Conservation (phyloP, 2,113 vertebrate species). For the Pachycephala philippinensis region DNA sequence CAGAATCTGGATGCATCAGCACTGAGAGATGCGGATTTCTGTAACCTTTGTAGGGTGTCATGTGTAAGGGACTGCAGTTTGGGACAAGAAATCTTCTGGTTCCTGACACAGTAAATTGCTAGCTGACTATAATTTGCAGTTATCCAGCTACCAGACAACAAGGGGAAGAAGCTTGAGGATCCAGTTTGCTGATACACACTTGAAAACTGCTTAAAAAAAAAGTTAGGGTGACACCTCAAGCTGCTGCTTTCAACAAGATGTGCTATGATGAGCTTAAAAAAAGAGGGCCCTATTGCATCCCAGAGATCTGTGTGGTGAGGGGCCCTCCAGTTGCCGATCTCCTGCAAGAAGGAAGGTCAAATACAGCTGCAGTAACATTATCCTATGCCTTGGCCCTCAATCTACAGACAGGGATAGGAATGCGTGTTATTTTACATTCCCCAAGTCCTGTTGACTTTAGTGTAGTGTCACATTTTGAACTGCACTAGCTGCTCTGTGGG, state of each 20-base stretch:
- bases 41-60: not conserved
- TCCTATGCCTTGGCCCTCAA: not conserved
- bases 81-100: slow-evolving; percentile 20
- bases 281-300: slow-evolving; percentile 32
- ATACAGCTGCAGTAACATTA: slow-evolving; percentile 49
- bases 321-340: not conserved
- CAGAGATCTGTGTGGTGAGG: slow-evolving; percentile 2
- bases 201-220: slow-evolving; percentile 26
- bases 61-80: not conserved
- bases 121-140: not conserved
- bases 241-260: slow-evolving; percentile 26
- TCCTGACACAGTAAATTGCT: not conserved
- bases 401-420: not conserved
- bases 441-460: not conserved
- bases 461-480: not conserved
- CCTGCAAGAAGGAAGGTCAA: slow-evolving; percentile 37
- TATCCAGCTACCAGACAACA: not conserved
- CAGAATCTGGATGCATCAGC: slow-evolving; percentile 33
- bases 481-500: not conserved
- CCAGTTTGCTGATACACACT: slow-evolving; percentile 36
- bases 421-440: not conserved
- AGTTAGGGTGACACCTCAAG: slow-evolving; percentile 26
- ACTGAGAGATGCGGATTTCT: not conserved
- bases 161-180: not conserved
- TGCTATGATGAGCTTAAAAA: slow-evolving; percentile 39